These are phyloP conservation scores for Xanthia togata DNA, from an alignment of 2,888 invertebrate species.

Conservation along the genomic window DNA sequence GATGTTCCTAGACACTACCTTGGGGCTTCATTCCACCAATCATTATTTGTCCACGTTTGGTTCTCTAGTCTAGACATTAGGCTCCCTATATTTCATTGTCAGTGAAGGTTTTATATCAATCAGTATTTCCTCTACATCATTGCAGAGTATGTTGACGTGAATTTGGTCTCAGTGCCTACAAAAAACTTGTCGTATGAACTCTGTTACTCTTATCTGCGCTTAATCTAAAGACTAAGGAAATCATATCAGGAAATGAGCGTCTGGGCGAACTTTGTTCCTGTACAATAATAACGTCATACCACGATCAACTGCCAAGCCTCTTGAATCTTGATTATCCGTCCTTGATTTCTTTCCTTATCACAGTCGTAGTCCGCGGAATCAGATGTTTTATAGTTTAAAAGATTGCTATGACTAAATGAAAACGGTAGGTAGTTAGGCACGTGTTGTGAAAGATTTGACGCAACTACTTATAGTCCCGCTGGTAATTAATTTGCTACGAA, in stretches of 20 bases:
- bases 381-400: constrained; percentile 1
- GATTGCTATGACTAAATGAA: not conserved
- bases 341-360: constrained; percentile 35
- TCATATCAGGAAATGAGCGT: constrained; percentile 38
- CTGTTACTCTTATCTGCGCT: not conserved
- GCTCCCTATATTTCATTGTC: constrained; percentile 33
- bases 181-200: not conserved
- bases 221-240: constrained; percentile 36
- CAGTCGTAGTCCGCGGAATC: not conserved
- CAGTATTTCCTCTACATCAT: constrained; percentile 24
- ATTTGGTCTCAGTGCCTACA: not conserved
- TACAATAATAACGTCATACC: constrained; percentile 27
- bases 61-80: constrained; percentile 8
- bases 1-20: constrained; percentile 15
- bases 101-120: constrained; percentile 44
- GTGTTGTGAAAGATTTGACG: constrained; percentile 58
- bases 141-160: not conserved
- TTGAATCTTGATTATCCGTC: constrained; percentile 42
- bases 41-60: not conserved
- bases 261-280: constrained; percentile 2
- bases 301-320: constrained; percentile 10
- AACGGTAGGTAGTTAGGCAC: not conserved
- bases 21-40: constrained; percentile 31
- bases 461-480: constrained; percentile 33
- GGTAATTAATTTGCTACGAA: constrained; percentile 60